Conservation (phyloP, 2,888 invertebrate genomes). For the Calliphora vomitoria region DNA sequence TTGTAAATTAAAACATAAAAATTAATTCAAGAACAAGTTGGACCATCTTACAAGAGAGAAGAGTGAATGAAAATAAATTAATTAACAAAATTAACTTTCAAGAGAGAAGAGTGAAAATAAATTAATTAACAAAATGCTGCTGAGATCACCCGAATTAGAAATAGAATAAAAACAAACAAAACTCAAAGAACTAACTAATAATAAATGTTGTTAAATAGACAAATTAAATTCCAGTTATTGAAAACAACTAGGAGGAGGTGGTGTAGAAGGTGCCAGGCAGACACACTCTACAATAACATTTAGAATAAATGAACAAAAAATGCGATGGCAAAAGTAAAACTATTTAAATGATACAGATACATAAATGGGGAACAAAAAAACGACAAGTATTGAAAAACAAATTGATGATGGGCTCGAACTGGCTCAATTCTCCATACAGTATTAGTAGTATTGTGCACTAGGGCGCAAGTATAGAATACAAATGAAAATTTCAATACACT, state of each 20-base stretch:
- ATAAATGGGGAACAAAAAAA: neutral
- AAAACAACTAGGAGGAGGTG: neutral
- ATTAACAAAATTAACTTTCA: constrained; percentile 13
- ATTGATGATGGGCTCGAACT: constrained; percentile 14
- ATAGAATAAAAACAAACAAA: constrained; percentile 47
- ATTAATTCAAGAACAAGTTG: neutral
- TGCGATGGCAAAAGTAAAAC: constrained; percentile 23
- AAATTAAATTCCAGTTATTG: constrained; percentile 36
- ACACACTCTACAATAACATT: neutral
- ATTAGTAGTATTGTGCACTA: neutral
- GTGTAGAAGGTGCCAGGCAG: neutral
- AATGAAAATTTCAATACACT: neutral
- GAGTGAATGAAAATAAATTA: neutral
- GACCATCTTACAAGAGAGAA: neutral
- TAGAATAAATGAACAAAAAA: constrained; percentile 14
- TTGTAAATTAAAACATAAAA: constrained; percentile 35
- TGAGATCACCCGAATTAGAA: constrained; percentile 59
- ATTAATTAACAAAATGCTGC: constrained; percentile 4
- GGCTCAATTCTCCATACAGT: neutral
- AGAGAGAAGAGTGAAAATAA: neutral
- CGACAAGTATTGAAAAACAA: constrained; percentile 4
- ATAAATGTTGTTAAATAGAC: constrained; percentile 8
- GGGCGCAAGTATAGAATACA: constrained; percentile 13
- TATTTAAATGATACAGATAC: constrained; percentile 18
- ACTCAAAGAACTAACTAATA: neutral